Percentiles rank a stretch among this genome's conserved stretches.
Evolutionary conservation across 2,888 invertebrate species (phyloP).

Genomic region (Pharmacophagus antenor): DNA sequence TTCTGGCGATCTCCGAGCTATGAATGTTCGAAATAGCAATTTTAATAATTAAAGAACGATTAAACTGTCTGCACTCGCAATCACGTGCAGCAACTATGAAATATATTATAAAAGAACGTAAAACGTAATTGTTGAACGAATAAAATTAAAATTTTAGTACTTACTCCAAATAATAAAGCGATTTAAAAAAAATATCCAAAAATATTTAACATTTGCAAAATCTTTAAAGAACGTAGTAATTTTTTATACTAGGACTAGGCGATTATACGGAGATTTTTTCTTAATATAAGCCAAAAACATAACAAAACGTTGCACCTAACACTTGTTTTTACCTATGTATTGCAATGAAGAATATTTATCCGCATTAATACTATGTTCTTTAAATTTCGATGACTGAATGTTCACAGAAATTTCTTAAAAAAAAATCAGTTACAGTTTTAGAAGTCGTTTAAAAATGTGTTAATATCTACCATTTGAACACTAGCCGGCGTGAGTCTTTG

Average conservation of each 20-base stretch:
- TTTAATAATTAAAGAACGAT: conserved; percentile 1
- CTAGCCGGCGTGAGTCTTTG: conserved; percentile 5
- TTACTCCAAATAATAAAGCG: background rate
- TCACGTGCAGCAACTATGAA: background rate
- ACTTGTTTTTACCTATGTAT: too few species aligned
- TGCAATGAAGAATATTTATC: background rate
- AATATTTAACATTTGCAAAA: background rate
- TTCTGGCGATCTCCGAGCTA: background rate
- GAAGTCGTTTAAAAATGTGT: conserved; percentile 3
- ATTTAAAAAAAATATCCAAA: too few species aligned
- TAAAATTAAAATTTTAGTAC: background rate
- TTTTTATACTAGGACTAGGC: too few species aligned
- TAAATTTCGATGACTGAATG: background rate
- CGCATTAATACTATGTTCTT: background rate
- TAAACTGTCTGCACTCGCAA: background rate
- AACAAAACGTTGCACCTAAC: background rate
- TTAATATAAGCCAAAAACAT: background rate
- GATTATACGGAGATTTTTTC: too few species aligned
- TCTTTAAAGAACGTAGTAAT: too few species aligned
- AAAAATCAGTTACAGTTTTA: background rate
- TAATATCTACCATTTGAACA: conserved; percentile 14
- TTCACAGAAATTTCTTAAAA: background rate
- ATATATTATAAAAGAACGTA: background rate
- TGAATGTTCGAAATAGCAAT: background rate
- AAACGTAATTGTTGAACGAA: background rate